A percentile compares a stretch with the other conserved stretches of the same genome.
These are phyloP conservation scores for Parambassis ranga DNA, from an alignment of 2,797 vertebrate genomes.

Conservation along the genomic window DNA sequence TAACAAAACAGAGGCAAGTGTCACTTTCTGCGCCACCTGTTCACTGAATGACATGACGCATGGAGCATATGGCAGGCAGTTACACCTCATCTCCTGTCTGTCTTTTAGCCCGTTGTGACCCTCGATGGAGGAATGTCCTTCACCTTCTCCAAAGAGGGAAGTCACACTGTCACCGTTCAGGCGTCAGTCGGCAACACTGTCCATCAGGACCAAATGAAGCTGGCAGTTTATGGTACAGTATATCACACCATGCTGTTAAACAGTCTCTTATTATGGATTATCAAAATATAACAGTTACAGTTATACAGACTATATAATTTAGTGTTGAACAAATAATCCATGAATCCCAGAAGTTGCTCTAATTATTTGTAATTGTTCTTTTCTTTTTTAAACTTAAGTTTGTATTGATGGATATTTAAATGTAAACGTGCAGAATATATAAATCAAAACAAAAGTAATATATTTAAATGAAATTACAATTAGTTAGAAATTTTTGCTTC, in stretches of 20 bases:
- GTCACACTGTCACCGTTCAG: slow-evolving; percentile 89
- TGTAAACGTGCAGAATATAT: too few relatives aligned
- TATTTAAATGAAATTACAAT: too few relatives aligned
- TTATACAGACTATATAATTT: too few relatives aligned
- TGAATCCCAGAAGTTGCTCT: too few relatives aligned
- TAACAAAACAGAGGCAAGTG: slow-evolving; percentile 90
- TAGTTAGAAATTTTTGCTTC: too few relatives aligned
- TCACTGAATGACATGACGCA: neutral
- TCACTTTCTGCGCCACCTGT: neutral
- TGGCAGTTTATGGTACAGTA: slow-evolving; percentile 87
- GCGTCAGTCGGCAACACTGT: slow-evolving; percentile 88
- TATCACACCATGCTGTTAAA: neutral
- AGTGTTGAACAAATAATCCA: too few relatives aligned
- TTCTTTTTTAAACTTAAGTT: too few relatives aligned
- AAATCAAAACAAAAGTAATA: too few relatives aligned
- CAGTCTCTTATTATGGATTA: too few relatives aligned
- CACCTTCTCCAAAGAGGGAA: slow-evolving; percentile 87
- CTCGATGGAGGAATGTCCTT: slow-evolving; percentile 86
- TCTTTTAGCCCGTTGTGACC: slow-evolving; percentile 86
- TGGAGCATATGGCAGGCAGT: neutral
- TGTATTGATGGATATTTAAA: too few relatives aligned
- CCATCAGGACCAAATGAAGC: slow-evolving; percentile 88
- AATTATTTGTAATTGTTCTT: too few relatives aligned
- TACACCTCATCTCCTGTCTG: neutral
- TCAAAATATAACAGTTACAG: too few relatives aligned